A percentile compares a stretch with the other conserved stretches of the same genome.
Evolutionary conservation across 2,113 vertebrate genomes (phyloP).

Genomic region (Brachyistius frenatus): DNA sequence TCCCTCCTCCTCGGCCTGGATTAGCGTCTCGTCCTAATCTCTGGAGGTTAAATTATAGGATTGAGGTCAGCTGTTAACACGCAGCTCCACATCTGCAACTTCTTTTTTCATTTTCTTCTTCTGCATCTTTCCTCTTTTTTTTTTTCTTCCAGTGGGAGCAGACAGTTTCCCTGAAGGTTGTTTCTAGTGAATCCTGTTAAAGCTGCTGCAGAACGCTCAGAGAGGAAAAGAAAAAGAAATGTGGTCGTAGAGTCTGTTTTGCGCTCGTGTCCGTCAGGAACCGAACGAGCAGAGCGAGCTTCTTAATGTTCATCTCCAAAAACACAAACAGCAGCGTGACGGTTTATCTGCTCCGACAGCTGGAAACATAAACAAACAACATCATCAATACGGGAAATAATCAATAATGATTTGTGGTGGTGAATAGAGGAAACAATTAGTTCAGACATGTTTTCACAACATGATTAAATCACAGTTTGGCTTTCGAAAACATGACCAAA

Average conservation of each 20-base stretch:
- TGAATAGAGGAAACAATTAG: constrained; percentile 6
- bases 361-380: constrained; percentile 12
- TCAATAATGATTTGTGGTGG: constrained; percentile 42
- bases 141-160: background rate
- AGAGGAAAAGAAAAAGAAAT: constrained; percentile 46
- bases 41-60: constrained; percentile 71
- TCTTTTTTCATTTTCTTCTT: constrained; percentile 32
- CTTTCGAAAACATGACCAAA: background rate
- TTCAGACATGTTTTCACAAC: background rate
- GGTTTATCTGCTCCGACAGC: constrained; percentile 35
- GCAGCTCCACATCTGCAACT: constrained; percentile 58
- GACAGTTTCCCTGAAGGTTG: constrained; percentile 66
- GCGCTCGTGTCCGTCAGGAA: constrained; percentile 36
- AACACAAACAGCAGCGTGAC: background rate
- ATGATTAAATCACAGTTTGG: background rate
- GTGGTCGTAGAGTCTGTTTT: no score
- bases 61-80: constrained; percentile 69
- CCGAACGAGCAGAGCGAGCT: background rate
- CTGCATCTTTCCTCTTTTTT: no score
- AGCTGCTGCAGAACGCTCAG: constrained; percentile 42
- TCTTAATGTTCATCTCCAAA: constrained; percentile 17
- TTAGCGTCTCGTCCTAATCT: constrained; percentile 67
- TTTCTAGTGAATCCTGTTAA: constrained; percentile 42
- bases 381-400: constrained; percentile 28
- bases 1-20: constrained; percentile 50